These are phyloP conservation scores for Tenebrosternarchus preto DNA, from an alignment of 2,113 vertebrate genomes.

Conservation along the genomic window DNA sequence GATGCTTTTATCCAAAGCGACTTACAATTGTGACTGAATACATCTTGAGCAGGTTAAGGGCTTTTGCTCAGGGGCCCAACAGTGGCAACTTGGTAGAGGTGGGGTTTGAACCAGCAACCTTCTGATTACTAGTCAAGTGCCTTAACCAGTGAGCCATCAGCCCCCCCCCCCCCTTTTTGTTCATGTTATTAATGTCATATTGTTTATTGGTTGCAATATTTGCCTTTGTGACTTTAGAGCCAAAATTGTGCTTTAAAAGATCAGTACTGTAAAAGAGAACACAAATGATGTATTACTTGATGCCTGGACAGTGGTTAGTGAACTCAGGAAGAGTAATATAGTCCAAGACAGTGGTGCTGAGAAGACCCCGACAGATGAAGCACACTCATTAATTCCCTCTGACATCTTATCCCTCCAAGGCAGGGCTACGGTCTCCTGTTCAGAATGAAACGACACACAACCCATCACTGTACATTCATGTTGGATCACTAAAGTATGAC, in stretches of 20 bases:
- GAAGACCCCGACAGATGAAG: background rate
- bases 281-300: constrained; percentile 25
- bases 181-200: too few relatives aligned
- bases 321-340: constrained; percentile 23
- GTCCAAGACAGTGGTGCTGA: constrained; percentile 4
- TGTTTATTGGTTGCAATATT: background rate
- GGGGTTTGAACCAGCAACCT: too few relatives aligned
- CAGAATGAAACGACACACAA: background rate
- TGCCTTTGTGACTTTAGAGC: too few relatives aligned
- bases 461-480: background rate
- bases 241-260: background rate
- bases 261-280: background rate
- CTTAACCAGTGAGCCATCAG: too few relatives aligned
- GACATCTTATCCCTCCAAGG: constrained; percentile 37
- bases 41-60: too few relatives aligned
- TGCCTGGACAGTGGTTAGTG: constrained; percentile 20
- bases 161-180: too few relatives aligned
- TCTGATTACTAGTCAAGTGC: too few relatives aligned
- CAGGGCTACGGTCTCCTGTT: constrained; percentile 32
- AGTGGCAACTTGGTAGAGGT: too few relatives aligned
- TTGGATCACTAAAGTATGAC: background rate
- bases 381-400: constrained; percentile 30
- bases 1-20: too few relatives aligned
- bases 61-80: too few relatives aligned
- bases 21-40: too few relatives aligned